Base-by-base conservation (phyloP, 2,113 vertebrate genomes). In the Chunga burmeisteri region DNA sequence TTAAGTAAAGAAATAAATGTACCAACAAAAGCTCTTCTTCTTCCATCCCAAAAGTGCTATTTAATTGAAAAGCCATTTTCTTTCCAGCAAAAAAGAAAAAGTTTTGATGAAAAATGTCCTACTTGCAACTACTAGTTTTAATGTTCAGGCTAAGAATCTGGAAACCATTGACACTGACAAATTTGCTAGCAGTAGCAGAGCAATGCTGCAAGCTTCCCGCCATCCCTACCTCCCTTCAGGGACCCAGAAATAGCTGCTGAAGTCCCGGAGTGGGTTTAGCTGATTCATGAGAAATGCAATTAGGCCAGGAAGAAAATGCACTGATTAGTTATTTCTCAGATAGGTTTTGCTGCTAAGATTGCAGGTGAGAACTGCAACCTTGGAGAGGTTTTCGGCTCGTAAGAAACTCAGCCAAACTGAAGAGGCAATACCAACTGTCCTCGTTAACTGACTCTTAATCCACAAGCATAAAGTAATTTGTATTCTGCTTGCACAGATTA, bases 91-190 rank as follows among this genome's bases (percentile, higher is more conserved):
- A 86, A 32, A 23, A 8, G 3, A 42, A 53, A 17, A 86, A 13
- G 7, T 49, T 90, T 81, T 53, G 23, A 68, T 81, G 61, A 72
- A 89, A 93, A 89, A 75, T 9, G 16, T 86, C 68, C 62, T 59
- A 42, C 52, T 92, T 88, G 77, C 80, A 89, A 74, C 65, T 47
- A 40, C 26, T 59, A 29, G 61, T 84, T 94, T 87, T 61, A 91
- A 52, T 53, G 70, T 68, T 87, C 80, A 72, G 65, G 47, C 36
- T 42, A 56, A n/a, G 56, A 91, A 65, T 40, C 88, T 92, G 82
- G 88, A 78, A 96, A 71, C 44, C 91, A 96, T 3, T 91, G 92
- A 84, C 90, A 94, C 86, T 96, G 95, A 93, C 44, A 91, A 92
- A 94, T 97, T 79, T 92, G 58, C 38, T 85, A 94, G 77, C 70